These are phyloP conservation scores for Acrocephalus kingi DNA, from an alignment of 2,113 vertebrate species.

Conservation along the genomic window DNA sequence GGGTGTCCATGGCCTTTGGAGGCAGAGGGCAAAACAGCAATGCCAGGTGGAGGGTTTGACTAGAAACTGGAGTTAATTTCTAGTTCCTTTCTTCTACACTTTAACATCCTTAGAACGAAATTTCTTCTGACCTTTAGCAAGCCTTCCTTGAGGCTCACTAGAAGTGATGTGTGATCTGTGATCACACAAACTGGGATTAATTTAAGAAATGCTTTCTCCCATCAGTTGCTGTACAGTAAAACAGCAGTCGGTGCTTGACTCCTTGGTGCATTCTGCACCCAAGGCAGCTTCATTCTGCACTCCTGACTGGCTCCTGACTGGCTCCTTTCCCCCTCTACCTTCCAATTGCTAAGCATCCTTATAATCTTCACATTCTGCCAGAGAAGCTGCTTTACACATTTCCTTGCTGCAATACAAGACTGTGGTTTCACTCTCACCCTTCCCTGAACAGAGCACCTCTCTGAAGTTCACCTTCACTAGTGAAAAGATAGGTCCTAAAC, in stretches of 20 bases:
- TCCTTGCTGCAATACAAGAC: background rate
- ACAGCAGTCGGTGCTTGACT: background rate
- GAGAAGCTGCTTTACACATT: background rate
- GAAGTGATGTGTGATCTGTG: background rate
- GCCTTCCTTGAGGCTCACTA: background rate
- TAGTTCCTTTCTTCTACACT: background rate
- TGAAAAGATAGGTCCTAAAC: background rate
- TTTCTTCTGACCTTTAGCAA: background rate
- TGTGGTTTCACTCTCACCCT: background rate
- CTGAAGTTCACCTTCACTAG: background rate
- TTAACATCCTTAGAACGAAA: background rate
- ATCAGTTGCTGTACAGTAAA: too few species aligned
- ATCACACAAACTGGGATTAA: background rate
- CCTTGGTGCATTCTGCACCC: background rate
- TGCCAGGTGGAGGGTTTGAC: fast-evolving
- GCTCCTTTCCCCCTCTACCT: background rate
- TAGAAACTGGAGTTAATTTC: background rate
- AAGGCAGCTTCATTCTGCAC: background rate
- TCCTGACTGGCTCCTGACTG: background rate
- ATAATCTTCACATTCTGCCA: background rate
- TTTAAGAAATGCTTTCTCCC: background rate
- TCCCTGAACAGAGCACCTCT: background rate
- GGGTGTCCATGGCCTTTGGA: background rate
- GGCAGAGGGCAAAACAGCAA: background rate
- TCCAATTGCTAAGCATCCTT: background rate